Base-by-base conservation (phyloP, 2,888 invertebrate genomes). In the Brachyptera putata region DNA sequence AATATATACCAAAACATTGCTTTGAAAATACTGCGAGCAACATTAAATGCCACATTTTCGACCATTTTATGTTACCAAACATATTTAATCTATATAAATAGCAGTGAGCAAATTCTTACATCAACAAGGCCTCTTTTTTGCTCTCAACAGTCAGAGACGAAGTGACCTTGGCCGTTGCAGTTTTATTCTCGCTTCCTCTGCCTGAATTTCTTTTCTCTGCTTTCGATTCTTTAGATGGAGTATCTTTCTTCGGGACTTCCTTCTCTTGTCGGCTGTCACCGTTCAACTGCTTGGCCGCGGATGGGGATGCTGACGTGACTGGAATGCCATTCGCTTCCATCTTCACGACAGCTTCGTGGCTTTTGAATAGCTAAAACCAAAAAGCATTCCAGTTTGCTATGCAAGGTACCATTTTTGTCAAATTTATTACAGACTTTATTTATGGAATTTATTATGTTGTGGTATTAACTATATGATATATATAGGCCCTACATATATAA, bases 271-370 rank as follows among this genome's bases (percentile, higher is more conserved):
- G 60, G 11, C 61, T 58, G 25, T 66, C 66, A 18, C 66, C 65
- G 60, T 65, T 66, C 7, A 64, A 59, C 53, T 64, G 66, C 43
- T 66, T 66, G 22, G 56, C 25, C 13, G 57, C 39, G 24, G 61
- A 36, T 36, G 39, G n/a, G n/a, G n/a, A 18, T 37, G 49, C 50
- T 37, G 21, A 30, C 25, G 5, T 53, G 37, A 3, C 5, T 24
- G 61, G 48, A 30, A 53, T 55, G 1, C 39, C 46, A 30, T 55
- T 60, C 7, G 48, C n/a, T 5, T 65, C 65, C 49, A 53, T 55
- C 53, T 64, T 66, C 24, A 3, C 24, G 21, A n/a, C 24, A 5
- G 30, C 18, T 14, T 50, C 50, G 26, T 34, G 30, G 18, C n/a
- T 30, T 50, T 46, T 46, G 46, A 46, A 46, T 13, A 46, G n/a